phyloP scores from a whole-genome alignment of 64 coral and sea anemone species.

The Actinia tenebrosa region DNA sequence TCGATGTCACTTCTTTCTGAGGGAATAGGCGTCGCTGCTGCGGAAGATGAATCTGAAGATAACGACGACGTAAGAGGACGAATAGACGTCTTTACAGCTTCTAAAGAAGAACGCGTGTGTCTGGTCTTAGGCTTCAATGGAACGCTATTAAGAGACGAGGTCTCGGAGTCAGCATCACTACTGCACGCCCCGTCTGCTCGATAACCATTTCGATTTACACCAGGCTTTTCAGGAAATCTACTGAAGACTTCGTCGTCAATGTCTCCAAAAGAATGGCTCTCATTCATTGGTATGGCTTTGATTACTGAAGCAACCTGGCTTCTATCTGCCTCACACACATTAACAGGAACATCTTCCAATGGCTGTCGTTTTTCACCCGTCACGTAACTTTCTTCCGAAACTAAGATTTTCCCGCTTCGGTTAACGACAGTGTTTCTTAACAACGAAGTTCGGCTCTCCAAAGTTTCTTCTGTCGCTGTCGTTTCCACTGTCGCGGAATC shows the following conservation, averaged over 20 bases:
- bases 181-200: constrained; percentile 22
- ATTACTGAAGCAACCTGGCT: neutral
- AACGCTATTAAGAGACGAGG: constrained; percentile 67
- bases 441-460: neutral
- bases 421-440: neutral
- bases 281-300: neutral
- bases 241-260: constrained; percentile 3
- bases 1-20: neutral
- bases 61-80: neutral
- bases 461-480: neutral
- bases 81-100: constrained; percentile 4
- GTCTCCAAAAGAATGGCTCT: neutral
- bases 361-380: neutral
- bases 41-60: constrained; percentile 18
- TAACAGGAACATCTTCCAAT: neutral
- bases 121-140: constrained; percentile 47
- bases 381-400: neutral
- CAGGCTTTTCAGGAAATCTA: neutral
- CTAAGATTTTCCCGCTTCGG: neutral
- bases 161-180: constrained; percentile 89
- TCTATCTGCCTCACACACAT: neutral
- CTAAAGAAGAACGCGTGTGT: constrained; percentile 44
- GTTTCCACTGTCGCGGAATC: neutral
- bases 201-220: neutral
- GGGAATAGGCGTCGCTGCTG: neutral